Evolutionary conservation across 2,797 vertebrate genomes (phyloP), one percentile per base, ranked within the genome.

Genomic region (Scleropages formosus): DNA sequence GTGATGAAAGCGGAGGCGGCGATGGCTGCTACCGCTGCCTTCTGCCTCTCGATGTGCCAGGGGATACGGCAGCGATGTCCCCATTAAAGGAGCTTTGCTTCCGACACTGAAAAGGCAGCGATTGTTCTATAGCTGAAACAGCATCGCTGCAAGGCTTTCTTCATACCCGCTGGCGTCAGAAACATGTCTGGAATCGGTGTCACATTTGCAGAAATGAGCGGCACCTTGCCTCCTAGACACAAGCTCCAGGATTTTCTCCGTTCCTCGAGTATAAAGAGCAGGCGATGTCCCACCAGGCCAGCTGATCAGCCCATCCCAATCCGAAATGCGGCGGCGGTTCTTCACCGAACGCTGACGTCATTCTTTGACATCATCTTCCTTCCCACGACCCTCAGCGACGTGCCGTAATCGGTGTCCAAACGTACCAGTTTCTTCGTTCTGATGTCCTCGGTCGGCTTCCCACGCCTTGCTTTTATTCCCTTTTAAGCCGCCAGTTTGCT

Each of bases 11-110:
- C 20, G 27, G 49, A 44, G 58, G 31, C 8, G 15, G 74, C 27
- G 66, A 62, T 46, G 44, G 8, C 74, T 70, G 74, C 24, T 49
- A 39, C 46, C 46, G 24, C 47, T 24, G 24, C 47, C 24, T 51
- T 65, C 56, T 75, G 44, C 64, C 27, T 58, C 64, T 75, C 12
- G 53, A 22, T 16, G 64, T 31, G 13, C 65, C 22, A 44, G 63
- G 16, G 51, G 31, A 27, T 51, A 66, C 15, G 53, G 64, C 74
- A 60, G 31, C 66, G n/a, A 18, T 24, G 56, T 62, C 24, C 74
- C 46, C 66, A 51, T 62, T 53, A 51, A 62, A 12, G 39, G 62
- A 44, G 74, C 56, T 49, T 58, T 10, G 20, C 56, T 20, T 58
- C 44, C 9, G 59, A 20, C 44, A 8, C 26, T 26, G 27, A n/a